Conservation (phyloP, 2,113 vertebrate species). For the Oceanites oceanicus region DNA sequence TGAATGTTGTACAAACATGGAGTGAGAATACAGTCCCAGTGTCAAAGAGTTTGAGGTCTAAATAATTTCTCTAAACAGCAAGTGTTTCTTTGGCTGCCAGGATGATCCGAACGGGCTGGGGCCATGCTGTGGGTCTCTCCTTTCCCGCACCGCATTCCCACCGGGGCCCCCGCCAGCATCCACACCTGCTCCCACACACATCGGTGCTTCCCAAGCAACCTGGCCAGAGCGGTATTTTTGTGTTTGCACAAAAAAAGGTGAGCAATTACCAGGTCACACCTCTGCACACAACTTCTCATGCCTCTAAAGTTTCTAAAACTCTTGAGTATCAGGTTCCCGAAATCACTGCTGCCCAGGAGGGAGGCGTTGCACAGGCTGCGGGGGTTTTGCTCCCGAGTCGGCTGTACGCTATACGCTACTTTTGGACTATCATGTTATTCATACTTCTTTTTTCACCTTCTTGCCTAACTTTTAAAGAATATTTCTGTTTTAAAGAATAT, state of each 20-base stretch:
- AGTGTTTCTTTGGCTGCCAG: background rate
- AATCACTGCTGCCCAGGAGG: background rate
- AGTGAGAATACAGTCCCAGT: background rate
- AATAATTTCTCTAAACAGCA: background rate
- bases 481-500: background rate
- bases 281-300: constrained; percentile 15
- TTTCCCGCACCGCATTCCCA: background rate
- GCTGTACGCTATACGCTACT: accelerated
- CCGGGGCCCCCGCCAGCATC: background rate
- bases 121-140: background rate
- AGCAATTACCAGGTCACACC: constrained; percentile 8
- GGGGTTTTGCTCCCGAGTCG: accelerated
- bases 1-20: accelerated
- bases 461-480: background rate
- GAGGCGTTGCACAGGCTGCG: background rate
- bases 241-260: background rate
- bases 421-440: background rate
- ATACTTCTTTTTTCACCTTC: background rate
- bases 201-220: background rate
- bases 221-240: background rate
- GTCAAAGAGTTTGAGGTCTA: background rate
- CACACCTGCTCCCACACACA: background rate
- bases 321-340: background rate
- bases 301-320: constrained; percentile 26
- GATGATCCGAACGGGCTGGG: accelerated